Conservation (phyloP, 2,113 vertebrate species). For the Cariama cristata region DNA sequence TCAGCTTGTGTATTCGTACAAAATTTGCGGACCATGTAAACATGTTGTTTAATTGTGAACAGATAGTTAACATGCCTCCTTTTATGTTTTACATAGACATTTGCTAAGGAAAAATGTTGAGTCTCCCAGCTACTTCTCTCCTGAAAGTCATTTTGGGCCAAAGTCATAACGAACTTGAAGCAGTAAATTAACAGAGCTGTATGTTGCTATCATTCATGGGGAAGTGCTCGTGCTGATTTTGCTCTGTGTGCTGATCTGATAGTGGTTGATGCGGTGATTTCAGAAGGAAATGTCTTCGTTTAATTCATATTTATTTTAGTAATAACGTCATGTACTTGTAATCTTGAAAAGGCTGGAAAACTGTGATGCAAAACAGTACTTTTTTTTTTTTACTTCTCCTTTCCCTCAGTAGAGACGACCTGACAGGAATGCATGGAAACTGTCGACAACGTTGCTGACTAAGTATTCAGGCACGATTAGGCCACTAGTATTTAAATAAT, state of each 20-base stretch:
- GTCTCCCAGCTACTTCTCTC: neutral
- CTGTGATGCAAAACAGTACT: neutral
- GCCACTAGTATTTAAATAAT: neutral
- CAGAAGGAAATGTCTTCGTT: neutral
- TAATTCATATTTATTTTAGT: neutral
- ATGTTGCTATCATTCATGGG: neutral
- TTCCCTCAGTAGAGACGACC: neutral
- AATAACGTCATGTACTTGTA: neutral
- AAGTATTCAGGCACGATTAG: neutral
- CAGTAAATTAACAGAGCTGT: neutral
- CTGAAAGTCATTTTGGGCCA: neutral
- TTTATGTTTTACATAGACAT: neutral
- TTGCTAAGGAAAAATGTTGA: neutral
- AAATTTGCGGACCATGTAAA: neutral
- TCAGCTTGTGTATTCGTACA: neutral
- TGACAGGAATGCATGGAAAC: neutral
- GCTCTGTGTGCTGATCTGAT: neutral
- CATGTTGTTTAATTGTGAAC: neutral
- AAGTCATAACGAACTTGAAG: neutral
- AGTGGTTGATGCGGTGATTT: neutral
- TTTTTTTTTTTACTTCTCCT: too few relatives aligned
- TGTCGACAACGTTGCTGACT: neutral
- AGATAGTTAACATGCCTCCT: neutral
- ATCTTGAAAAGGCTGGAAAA: neutral
- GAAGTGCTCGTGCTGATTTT: neutral